Conservation (phyloP, 1,140 invertebrate genomes). For the Ips typographus region DNA sequence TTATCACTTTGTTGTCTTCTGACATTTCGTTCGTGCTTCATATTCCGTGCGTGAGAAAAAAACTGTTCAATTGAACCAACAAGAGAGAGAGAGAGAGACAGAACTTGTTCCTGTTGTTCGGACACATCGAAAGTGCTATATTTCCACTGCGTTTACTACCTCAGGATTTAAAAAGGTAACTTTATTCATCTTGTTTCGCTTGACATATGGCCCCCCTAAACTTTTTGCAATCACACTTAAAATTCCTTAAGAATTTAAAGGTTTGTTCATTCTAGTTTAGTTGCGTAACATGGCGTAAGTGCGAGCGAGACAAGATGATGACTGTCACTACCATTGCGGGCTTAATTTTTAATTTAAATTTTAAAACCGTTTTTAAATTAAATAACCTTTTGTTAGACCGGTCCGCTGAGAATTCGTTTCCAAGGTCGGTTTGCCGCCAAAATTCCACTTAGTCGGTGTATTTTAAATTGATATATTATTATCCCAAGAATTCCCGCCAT, state of each 20-base stretch:
- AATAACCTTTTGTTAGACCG: too few species aligned
- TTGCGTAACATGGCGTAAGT: neutral
- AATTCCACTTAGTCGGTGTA: too few species aligned
- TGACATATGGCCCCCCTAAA: neutral
- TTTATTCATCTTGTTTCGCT: too few species aligned
- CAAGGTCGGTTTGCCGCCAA: too few species aligned
- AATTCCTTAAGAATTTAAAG: neutral
- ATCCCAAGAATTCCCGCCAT: too few species aligned
- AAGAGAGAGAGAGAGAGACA: too few species aligned
- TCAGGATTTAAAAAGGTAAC: constrained; percentile 6
- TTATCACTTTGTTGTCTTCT: constrained; percentile 42
- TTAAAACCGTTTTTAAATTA: too few species aligned
- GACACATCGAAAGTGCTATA: neutral
- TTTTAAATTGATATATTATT: too few species aligned
- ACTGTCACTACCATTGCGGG: too few species aligned
- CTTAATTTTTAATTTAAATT: too few species aligned
- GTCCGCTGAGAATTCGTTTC: too few species aligned
- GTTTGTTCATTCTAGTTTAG: constrained; percentile 18
- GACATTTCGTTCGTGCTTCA: constrained; percentile 47
- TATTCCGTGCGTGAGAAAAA: constrained; percentile 53
- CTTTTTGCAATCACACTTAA: neutral
- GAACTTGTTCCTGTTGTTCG: neutral
- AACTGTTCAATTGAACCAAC: constrained; percentile 46
- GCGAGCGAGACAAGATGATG: too few species aligned
- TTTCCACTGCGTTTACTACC: constrained; percentile 3